Evolutionary conservation across 2,888 invertebrate genomes (phyloP), one percentile per base, ranked within the genome.

Genomic region (Dendrolimus pini): DNA sequence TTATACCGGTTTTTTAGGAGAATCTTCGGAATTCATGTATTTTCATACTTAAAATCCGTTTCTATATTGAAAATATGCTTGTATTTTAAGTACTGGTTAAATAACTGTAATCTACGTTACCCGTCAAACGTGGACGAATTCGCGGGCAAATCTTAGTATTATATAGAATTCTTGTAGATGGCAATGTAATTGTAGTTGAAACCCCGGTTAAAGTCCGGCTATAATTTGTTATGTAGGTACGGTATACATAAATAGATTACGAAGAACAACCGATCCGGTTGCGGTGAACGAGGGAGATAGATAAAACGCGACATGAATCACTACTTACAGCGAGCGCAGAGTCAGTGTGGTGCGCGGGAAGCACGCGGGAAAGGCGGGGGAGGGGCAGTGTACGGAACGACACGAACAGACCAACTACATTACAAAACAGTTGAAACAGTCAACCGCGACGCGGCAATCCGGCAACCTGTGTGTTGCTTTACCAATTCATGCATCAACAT

Each of bases 231-330:
- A 82, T 80, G 74, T 76, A 85, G 82, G 85, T 85, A 88, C 77
- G 82, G 85, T 85, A 88, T 77, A 77, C 86, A 88, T 85, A 89
- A 87, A 90, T 89, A 89, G 88, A 88, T 88, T 87, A 89, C 86
- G 83, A 83, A 86, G 87, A 86, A 87, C 86, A 83, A 85, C 85
- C 90, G 89, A 89, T 89, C 89, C 87, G 88, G 89, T 89, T 87
- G 89, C 85, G 83, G 82, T 78, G 89, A 88, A 89, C 86, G 88
- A 89, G 87, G 82, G 89, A 90, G 90, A 90, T 88, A 89, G 89
- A 89, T 88, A 89, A 85, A 89, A 88, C 87, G 85, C 89, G 85
- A 88, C 89, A 89, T 90, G 89, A 90, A 90, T 90, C 89, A 90
- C 89, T 90, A 88, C 85, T 85, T 80, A 78, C 83, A 83, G 82